These are phyloP conservation scores for Thecocarcelia acutangulata DNA, from an alignment of 2,888 invertebrate genomes.

Conservation along the genomic window DNA sequence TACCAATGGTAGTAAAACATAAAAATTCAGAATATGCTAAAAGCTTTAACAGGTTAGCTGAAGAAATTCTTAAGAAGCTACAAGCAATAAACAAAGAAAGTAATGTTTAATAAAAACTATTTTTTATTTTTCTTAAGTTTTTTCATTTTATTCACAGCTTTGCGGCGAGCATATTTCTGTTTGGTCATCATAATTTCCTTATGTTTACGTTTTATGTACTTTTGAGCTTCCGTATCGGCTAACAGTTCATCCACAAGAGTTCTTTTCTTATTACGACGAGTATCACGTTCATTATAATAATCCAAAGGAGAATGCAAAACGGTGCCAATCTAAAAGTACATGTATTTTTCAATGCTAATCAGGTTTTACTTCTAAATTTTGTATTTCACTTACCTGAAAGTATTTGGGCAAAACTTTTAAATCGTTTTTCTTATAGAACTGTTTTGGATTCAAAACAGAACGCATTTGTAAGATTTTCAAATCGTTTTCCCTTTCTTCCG, in stretches of 20 bases:
- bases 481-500: conserved; percentile 93
- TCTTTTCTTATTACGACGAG: conserved; percentile 92
- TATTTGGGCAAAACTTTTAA: conserved; percentile 93
- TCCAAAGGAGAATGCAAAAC: conserved; percentile 93
- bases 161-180: conserved; percentile 86
- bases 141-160: conserved; percentile 88
- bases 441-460: conserved; percentile 93
- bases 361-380: not conserved
- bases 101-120: conserved; percentile 38
- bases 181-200: conserved; percentile 87
- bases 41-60: conserved; percentile 72
- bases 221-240: conserved; percentile 92
- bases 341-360: not conserved
- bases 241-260: conserved; percentile 96
- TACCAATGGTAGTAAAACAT: conserved; percentile 77
- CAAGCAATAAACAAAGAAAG: conserved; percentile 17
- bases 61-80: conserved; percentile 57
- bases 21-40: conserved; percentile 76
- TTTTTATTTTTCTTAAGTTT: conserved; percentile 81
- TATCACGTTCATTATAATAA: conserved; percentile 91
- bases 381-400: conserved; percentile 87
- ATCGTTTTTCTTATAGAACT: conserved; percentile 97
- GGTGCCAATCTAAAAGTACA: conserved; percentile 85
- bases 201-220: conserved; percentile 90
- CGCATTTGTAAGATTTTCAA: conserved; percentile 95